Conservation (phyloP, 1,140 invertebrate genomes). For the Lutraria rhynchaena region DNA sequence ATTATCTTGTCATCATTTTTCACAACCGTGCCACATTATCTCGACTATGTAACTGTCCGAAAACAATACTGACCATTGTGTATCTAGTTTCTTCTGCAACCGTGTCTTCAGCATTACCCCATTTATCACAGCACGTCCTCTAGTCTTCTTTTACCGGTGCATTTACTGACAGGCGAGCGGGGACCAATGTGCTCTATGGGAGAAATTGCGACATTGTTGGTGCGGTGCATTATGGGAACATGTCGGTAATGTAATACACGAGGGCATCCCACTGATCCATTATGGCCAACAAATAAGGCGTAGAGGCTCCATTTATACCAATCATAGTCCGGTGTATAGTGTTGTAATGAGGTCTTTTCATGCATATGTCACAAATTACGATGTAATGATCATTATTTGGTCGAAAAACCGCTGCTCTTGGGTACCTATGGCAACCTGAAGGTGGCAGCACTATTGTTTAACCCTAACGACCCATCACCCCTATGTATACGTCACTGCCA, state of each 20-base stretch:
- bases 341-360: slow-evolving; percentile 20
- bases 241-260: slow-evolving; percentile 50
- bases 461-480: slow-evolving; percentile 40
- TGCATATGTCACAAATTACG: slow-evolving; percentile 43
- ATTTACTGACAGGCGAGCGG: slow-evolving; percentile 18
- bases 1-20: slow-evolving; percentile 50
- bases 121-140: slow-evolving; percentile 58
- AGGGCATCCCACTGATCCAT: not conserved
- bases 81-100: slow-evolving; percentile 12
- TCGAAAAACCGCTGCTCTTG: not conserved
- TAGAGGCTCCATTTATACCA: slow-evolving; percentile 32
- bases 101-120: not conserved
- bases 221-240: slow-evolving; percentile 58
- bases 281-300: slow-evolving; percentile 21
- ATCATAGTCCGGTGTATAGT: slow-evolving; percentile 11
- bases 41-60: slow-evolving; percentile 53
- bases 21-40: slow-evolving; percentile 27
- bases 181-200: slow-evolving; percentile 24
- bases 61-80: slow-evolving; percentile 51
- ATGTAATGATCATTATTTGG: slow-evolving; percentile 39
- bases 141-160: slow-evolving; percentile 38
- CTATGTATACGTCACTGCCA: slow-evolving; percentile 56
- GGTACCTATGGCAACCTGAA: slow-evolving; percentile 41
- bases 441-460: slow-evolving; percentile 27
- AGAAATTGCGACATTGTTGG: slow-evolving; percentile 52